phyloP scores from a whole-genome alignment of 2,888 invertebrate genomes.

The Aporophyla lueneburgensis region DNA sequence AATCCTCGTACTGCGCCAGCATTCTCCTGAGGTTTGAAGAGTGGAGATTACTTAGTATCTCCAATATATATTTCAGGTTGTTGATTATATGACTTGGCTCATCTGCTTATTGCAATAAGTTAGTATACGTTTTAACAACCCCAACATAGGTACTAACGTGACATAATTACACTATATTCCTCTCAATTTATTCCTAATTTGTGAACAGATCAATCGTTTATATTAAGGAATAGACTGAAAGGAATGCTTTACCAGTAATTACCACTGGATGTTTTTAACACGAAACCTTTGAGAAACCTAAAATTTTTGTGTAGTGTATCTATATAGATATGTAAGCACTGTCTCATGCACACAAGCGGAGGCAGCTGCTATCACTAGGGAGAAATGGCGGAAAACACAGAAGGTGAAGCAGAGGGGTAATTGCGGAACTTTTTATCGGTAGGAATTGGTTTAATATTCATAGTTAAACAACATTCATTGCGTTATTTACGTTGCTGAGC shows the following conservation, averaged over 20 bases:
- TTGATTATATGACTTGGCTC: not conserved
- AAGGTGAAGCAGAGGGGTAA: too few relatives aligned
- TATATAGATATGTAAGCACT: too few relatives aligned
- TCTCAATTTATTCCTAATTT: not conserved
- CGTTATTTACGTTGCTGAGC: too few relatives aligned
- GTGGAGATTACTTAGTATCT: conserved; percentile 14
- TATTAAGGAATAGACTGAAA: not conserved
- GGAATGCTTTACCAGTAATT: not conserved
- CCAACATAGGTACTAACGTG: not conserved
- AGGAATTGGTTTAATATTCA: too few relatives aligned
- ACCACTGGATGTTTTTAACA: not conserved
- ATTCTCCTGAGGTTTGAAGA: conserved; percentile 21
- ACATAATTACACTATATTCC: not conserved
- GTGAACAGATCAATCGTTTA: not conserved
- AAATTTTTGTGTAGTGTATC: too few relatives aligned
- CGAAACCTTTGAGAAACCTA: not conserved
- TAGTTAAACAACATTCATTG: too few relatives aligned
- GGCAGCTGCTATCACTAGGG: too few relatives aligned
- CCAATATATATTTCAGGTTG: conserved; percentile 1
- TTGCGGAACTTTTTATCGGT: too few relatives aligned
- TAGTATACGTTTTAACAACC: not conserved
- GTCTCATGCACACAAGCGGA: too few relatives aligned
- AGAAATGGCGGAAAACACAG: too few relatives aligned
- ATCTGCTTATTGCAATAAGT: not conserved
- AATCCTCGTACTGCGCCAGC: conserved; percentile 27